These are phyloP conservation scores for Steromphala cineraria DNA, from an alignment of 2,888 invertebrate genomes.

Conservation along the genomic window DNA sequence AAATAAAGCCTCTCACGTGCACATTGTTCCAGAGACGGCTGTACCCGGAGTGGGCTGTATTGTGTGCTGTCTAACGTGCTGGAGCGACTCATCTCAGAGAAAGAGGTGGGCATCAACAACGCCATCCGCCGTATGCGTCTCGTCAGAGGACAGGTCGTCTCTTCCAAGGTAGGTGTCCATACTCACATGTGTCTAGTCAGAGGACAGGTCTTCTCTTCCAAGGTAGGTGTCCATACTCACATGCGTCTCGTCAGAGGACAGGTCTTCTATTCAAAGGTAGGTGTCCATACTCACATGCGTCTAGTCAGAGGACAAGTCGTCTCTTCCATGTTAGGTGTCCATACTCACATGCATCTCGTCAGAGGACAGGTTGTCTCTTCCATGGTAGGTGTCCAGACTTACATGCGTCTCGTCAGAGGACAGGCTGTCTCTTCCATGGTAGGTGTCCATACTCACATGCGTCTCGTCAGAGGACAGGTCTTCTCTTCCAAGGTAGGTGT, in stretches of 20 bases:
- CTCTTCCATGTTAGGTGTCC: too few relatives aligned
- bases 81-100: slow-evolving; percentile 54
- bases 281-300: background rate
- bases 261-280: slow-evolving; percentile 53
- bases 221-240: too few relatives aligned
- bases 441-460: too few relatives aligned
- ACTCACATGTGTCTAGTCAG: background rate
- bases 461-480: slow-evolving; percentile 56
- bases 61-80: slow-evolving; percentile 55
- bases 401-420: background rate
- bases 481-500: slow-evolving; percentile 51
- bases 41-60: slow-evolving; percentile 55
- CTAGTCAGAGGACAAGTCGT: too few relatives aligned
- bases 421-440: too few relatives aligned
- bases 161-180: slow-evolving; percentile 45
- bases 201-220: too few relatives aligned
- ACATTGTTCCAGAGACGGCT: slow-evolving; percentile 53
- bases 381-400: slow-evolving; percentile 40
- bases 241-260: slow-evolving; percentile 56
- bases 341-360: slow-evolving; percentile 54
- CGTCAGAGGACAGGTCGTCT: slow-evolving; percentile 55
- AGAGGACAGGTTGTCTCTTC: slow-evolving; percentile 55
- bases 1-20: background rate
- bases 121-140: slow-evolving; percentile 56
- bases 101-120: slow-evolving; percentile 58